These are phyloP conservation scores for Myiozetetes cayanensis DNA, from an alignment of 2,113 vertebrate genomes.

Conservation along the genomic window DNA sequence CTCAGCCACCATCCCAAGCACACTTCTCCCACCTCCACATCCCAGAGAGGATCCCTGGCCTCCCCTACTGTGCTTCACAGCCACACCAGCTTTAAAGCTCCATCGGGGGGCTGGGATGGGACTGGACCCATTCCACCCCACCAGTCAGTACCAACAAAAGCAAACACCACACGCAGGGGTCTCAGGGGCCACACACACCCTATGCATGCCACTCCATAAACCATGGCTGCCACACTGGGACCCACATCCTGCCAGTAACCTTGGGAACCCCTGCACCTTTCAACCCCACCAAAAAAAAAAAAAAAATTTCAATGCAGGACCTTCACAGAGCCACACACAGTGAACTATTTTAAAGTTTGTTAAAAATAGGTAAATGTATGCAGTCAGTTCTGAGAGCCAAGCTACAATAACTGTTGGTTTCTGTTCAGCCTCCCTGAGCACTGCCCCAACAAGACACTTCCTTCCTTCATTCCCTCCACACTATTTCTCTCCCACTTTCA, in stretches of 20 bases:
- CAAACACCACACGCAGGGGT: neutral
- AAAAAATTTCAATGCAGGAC: neutral
- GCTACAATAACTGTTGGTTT: neutral
- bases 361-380: neutral
- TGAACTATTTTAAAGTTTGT: neutral
- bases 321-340: neutral
- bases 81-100: neutral
- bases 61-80: neutral
- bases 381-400: neutral
- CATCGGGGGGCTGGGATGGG: neutral
- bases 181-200: accelerated
- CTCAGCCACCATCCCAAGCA: neutral
- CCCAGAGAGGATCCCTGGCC: neutral
- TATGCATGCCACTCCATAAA: neutral
- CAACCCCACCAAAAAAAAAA: neutral
- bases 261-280: neutral
- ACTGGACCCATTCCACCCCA: accelerated
- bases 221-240: neutral
- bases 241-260: neutral
- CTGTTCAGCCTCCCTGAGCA: neutral
- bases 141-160: neutral
- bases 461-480: neutral
- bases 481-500: neutral
- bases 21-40: neutral
- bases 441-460: neutral